phyloP scores from a whole-genome alignment of 2,797 vertebrate species.

The Emys orbicularis region DNA sequence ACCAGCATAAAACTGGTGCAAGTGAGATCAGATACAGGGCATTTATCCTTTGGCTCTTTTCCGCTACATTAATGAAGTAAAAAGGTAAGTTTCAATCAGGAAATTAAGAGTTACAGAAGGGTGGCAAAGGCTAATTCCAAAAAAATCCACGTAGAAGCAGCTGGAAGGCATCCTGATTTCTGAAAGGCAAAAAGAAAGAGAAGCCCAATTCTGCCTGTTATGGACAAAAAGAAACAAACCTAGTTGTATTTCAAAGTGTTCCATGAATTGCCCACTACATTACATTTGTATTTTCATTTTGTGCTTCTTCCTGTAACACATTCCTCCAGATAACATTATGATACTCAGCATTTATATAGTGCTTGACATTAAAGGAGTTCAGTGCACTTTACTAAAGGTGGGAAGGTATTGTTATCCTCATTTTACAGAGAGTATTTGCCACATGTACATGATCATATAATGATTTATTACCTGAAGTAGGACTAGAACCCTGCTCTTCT shows the following conservation, averaged over 20 bases:
- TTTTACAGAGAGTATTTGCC: no score
- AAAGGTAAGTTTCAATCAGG: neutral
- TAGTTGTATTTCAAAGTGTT: neutral
- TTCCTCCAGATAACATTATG: no score
- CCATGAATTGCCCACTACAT: neutral
- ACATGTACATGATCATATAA: no score
- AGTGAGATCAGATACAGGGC: neutral
- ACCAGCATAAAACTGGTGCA: neutral
- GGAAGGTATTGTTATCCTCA: no score
- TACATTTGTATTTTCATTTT: no score
- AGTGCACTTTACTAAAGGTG: no score
- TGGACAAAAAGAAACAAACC: neutral
- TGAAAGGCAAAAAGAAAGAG: neutral
- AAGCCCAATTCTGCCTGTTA: neutral
- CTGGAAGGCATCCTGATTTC: neutral
- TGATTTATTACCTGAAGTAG: no score
- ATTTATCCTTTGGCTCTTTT: no score
- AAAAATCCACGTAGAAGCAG: neutral
- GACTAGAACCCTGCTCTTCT: neutral
- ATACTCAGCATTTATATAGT: no score
- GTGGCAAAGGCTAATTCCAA: fast-evolving
- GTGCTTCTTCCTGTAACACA: no score
- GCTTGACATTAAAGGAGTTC: no score
- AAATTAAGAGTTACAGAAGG: neutral
- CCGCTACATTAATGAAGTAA: neutral